phyloP scores from a whole-genome alignment of 1,140 invertebrate genomes.

The Gryllus bimaculatus region DNA sequence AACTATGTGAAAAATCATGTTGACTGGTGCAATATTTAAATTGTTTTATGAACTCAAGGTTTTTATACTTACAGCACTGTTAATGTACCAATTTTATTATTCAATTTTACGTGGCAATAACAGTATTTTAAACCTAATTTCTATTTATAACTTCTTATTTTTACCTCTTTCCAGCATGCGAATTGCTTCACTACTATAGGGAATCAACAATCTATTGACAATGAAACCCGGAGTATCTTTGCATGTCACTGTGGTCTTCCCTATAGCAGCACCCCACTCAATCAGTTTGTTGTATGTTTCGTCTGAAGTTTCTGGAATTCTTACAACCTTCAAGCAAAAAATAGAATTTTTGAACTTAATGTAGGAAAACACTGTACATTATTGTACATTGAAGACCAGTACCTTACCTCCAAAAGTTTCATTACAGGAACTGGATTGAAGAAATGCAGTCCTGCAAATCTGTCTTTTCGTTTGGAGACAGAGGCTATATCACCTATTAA shows the following conservation, averaged over 20 bases:
- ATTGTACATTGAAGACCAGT: background rate
- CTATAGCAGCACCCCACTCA: constrained; percentile 67
- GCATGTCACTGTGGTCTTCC: constrained; percentile 71
- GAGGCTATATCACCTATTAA: constrained; percentile 76
- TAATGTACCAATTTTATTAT: too few relatives aligned
- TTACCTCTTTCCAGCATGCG: constrained; percentile 62
- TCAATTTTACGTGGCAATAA: background rate
- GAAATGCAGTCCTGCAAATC: constrained; percentile 79
- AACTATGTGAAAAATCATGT: too few relatives aligned
- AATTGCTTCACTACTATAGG: constrained; percentile 67
- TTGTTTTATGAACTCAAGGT: too few relatives aligned
- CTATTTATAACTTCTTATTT: too few relatives aligned
- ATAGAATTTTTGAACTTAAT: background rate
- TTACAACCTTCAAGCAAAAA: constrained; percentile 38
- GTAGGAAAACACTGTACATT: background rate
- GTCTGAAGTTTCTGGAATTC: constrained; percentile 58
- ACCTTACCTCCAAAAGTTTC: constrained; percentile 69
- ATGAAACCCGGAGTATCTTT: constrained; percentile 81
- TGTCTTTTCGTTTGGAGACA: constrained; percentile 48
- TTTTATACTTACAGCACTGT: too few relatives aligned
- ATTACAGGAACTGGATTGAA: constrained; percentile 89
- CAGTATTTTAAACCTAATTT: background rate
- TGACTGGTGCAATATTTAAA: too few relatives aligned
- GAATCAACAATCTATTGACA: constrained; percentile 72
- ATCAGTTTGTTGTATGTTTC: constrained; percentile 60